Evolutionary conservation across 2,888 invertebrate genomes (phyloP), one percentile per base, ranked within the genome.

Genomic region (Brachypalpus laphriformis): DNA sequence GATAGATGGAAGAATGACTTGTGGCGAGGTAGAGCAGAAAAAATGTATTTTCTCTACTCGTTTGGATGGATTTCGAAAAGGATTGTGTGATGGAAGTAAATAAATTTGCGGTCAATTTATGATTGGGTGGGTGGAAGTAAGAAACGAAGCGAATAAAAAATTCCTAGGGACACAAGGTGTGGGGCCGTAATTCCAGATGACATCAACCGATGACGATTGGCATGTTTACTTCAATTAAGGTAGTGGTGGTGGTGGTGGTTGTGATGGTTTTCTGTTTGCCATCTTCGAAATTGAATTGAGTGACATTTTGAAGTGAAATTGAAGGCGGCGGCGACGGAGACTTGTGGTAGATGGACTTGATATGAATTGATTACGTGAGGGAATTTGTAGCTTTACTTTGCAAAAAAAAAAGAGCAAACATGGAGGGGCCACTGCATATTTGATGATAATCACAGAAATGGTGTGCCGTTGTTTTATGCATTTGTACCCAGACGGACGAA

Each of bases 51-150:
- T 37, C 42, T 47, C 37, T 31, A 2, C 16, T 47, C 31, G 34
- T 65, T n/a, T n/a, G 40, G 40, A 59, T 49, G 28, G 61, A 49
- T 14, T n/a, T 57, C 16, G 14, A 54, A 77, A 71, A 63, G 59
- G 59, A 74, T 72, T 78, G 82, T 82, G 66, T 61, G 72, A 82
- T 72, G 45, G 54, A 74, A 57, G 83, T 83, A 74, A 80, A 83
- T 74, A 83, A 80, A 83, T 80, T 83, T 83, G 83, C 51, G 80
- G 80, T 83, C 83, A 83, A 83, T 83, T 83, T 78, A 83, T 83
- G 83, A 83, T 80, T 83, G 66, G 18, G 18, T 9, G 37, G 16
- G 49, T 18, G 11, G 45, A 16, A n/a, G 8, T 34, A 16, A 18
- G 11, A n/a, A 28, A 8, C 3, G 18, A 37, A 14, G 31, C 42